Evolutionary conservation across 1,140 invertebrate species (phyloP), one percentile per base, ranked within the genome.

Genomic region (Onthophagus taurus): DNA sequence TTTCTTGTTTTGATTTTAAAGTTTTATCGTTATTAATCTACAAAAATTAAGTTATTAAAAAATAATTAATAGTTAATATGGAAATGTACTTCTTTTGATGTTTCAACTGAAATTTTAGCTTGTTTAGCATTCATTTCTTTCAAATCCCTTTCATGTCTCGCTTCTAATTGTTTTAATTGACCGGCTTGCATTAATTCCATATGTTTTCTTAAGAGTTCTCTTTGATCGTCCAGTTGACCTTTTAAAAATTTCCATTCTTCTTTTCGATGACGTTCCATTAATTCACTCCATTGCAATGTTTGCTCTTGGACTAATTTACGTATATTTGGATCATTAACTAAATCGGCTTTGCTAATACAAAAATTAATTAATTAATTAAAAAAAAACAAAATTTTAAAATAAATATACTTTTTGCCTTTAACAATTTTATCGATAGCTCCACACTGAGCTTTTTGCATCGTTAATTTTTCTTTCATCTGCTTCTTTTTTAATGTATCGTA

Each of bases 111-210:
- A 45, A 89, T 78, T 66, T 94, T 96, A 0, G 95, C 93, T 67
- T 99, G 97, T 35, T 81, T 78, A 0, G 84, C 78, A 63, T 96
- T 97, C 77, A 99, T 81, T 48, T 98, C 95, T 66, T 98, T 98
- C 51, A 90, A 81, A 61, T 98, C 95, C 39, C 84, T 78, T 57
- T 96, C 89, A 67, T 96, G 89, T 61, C 88, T 84, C 8, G 75
- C 79, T 57, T 91, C 85, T 3, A 97, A 66, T 60, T 94, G 86
- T 61, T 95, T 94, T 58, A 93, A 77, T 64, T 99, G 96, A 2
- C 72, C 71, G 18, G 75, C 69, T 61, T 99, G 96, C 14, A 86
- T 81, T 2, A 80, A 66, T 52, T 85, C 76, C 76, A 96, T 87
- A 49, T 98, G 77, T 58, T 85, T 86, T 54, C 82, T 80, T 36